Base-by-base conservation (phyloP, 2,888 invertebrate species). In the Oscheius sp. region DNA sequence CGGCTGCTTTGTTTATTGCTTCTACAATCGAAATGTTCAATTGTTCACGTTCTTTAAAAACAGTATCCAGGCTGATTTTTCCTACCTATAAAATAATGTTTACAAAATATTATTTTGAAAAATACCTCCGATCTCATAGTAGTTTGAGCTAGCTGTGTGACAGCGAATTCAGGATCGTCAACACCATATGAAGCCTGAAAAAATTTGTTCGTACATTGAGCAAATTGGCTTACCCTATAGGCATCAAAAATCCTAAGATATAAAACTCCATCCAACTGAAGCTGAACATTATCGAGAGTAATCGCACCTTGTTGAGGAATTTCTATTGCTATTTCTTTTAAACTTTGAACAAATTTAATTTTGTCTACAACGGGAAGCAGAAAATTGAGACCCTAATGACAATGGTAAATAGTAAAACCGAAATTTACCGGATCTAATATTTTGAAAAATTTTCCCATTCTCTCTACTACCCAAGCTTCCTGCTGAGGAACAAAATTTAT, bases 241-340 rank as follows among this genome's bases (percentile, higher is more conserved):
- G 99, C 94, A 90, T 99, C 94, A 73, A 94, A 91, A 83, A 99
- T 94, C 88, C 94, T 92, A 72, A 99, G 92, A 90, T 98, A 99
- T 64, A 99, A 91, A 1, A 99, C 97, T 75, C 98, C 99, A 90
- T 99, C 99, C 87, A 99, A 95, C 87, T 93, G 94, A 71, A 99
- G 90, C 0, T 95, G 96, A 0, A 99, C 99, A 91, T 99, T 99
- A 90, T 99, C 99, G 73, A 94, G 92, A 18, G 98, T 97, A 84
- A 99, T 97, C 23, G 99, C 99, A 89, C 95, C 95, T 90, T 81
- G 81, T 89, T 98, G 94, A 0, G 99, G 99, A 71, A 99, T 95
- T 91, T 98, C 98, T 86, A 99, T 98, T 0, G 99, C 97, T 84
- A 99, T 95, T 93, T 99, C 99, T 89, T 99, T 99, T 52, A 99